Base-by-base conservation (phyloP, 2,797 vertebrate species). In the Heteromormyrus szaboi region DNA sequence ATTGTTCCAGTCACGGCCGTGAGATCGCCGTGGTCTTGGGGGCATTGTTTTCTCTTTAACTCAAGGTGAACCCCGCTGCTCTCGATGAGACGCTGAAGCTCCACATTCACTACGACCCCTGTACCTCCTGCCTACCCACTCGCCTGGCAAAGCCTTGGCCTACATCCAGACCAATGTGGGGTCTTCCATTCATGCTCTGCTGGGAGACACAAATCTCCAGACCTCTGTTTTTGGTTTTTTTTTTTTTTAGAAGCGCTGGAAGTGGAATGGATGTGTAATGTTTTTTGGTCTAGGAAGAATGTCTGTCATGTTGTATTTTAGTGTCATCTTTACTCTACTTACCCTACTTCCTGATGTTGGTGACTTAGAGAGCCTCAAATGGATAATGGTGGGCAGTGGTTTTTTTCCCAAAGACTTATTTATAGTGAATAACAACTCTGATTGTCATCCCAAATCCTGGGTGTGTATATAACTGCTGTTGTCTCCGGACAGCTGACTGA, bases 11-110 rank as follows among this genome's bases (percentile, higher is more conserved):
- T 96, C 95, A 95, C 95, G 95, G 94, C 93, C 93, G 89, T 85
- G 90, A 94, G 93, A 95, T 95, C 95, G 94, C 95, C 95, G 91
- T 92, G 94, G 95, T 95, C 95, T 95, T 95, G 94, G 94, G 94
- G 91, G 92, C 93, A 93, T 94, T 96, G 95, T 96, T 95, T 95
- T 93, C 81, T 88, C 90, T 92, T 92, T 91, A 93, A 94, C 94
- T 93, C 95, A 95, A 95, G 95, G 96, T 96, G 92, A 94, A 93
- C 91, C 94, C 93, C 93, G 94, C 94, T 92, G 94, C 92, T 84
- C 90, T 44, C 25, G 44, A 54, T 91, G 90, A 88, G 81, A 62
- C 41, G 14, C 72, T 37, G 7, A 22, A 88, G n/a, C 25, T 11
- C 37, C 33, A 56, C 85, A 41, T 56, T 37, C 6, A 56, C 22